These are phyloP conservation scores for Brachyptera risi DNA, from an alignment of 2,888 invertebrate species.

Conservation along the genomic window DNA sequence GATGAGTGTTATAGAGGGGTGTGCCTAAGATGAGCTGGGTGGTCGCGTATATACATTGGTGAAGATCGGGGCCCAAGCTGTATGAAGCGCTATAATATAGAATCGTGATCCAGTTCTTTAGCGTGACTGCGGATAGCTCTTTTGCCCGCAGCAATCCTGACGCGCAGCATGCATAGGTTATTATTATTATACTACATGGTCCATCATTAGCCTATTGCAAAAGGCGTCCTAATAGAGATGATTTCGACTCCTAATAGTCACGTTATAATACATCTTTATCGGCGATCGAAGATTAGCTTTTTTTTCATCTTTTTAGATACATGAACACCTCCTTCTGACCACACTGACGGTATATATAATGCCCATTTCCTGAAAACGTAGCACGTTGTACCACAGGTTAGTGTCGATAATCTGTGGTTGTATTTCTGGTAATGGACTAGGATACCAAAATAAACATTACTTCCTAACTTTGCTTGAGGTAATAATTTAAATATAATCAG, in stretches of 20 bases:
- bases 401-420: no score
- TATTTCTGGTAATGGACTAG: no score
- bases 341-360: not conserved
- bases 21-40: constrained; percentile 23
- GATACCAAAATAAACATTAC: no score
- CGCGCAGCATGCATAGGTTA: constrained; percentile 43
- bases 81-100: not conserved
- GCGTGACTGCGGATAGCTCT: no score
- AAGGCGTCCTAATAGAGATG: constrained; percentile 49
- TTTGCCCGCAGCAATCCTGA: constrained; percentile 40
- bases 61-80: not conserved
- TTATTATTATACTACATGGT: constrained; percentile 40
- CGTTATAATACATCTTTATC: constrained; percentile 34
- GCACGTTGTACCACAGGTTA: no score
- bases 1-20: constrained; percentile 20
- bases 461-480: no score
- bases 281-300: constrained; percentile 29
- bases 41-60: constrained; percentile 6
- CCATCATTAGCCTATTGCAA: constrained; percentile 50
- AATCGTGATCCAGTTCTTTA: not conserved
- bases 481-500: no score
- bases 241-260: constrained; percentile 28
- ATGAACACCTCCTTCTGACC: constrained; percentile 10
- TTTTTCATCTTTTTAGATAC: not conserved
- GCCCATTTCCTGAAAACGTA: constrained; percentile 2